Base-by-base conservation (phyloP, 2,113 vertebrate species). In the Siphamia tubifer region DNA sequence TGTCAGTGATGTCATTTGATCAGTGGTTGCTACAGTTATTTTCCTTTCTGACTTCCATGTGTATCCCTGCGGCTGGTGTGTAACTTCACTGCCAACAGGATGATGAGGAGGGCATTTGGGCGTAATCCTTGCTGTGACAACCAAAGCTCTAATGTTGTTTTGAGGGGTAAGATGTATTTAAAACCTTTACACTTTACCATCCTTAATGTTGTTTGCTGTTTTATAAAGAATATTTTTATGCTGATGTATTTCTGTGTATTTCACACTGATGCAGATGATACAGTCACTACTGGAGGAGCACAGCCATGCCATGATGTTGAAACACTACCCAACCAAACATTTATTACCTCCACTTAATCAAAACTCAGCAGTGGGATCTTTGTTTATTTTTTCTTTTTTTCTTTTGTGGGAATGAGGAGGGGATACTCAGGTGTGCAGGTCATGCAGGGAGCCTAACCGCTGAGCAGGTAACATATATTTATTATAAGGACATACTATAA, bases 21-120 rank as follows among this genome's bases (percentile, higher is more conserved):
- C 44, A 62, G 9, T 11, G 19, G 8, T 54, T 54, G 72, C 61
- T 34, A 27, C 15, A 35, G 20, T 63, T 25, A 75, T 39, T 91
- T 15, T 92, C 88, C 90, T 89, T 77, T 93, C 89, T 92, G 87
- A 52, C 90, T 89, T 84, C 87, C 81, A 78, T 84, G 83, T 82
- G 84, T 79, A 82, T 91, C 58, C 31, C 79, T 79, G 83, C 83
- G 87, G 43, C 13, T 82, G 47, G n/a, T 84, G 85, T 75, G 81
- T 70, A 34, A 78, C 78, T 15, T 54, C 60, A 80, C 86, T 70
- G 62, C 79, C 70, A 31, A 31, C 93, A 99, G 98, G 98, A 99
- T 92, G 98, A 99, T 42, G 98, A 99, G 92, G 98, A 99, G 93
- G 98, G 98, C 72, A 99, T 99, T 89, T 99, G 98, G 98, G 98